A percentile compares a stretch with the other conserved stretches of the same genome.
These are phyloP conservation scores for Porites lobata DNA, from an alignment of 92 coral and sea anemone genomes.

Conservation along the genomic window DNA sequence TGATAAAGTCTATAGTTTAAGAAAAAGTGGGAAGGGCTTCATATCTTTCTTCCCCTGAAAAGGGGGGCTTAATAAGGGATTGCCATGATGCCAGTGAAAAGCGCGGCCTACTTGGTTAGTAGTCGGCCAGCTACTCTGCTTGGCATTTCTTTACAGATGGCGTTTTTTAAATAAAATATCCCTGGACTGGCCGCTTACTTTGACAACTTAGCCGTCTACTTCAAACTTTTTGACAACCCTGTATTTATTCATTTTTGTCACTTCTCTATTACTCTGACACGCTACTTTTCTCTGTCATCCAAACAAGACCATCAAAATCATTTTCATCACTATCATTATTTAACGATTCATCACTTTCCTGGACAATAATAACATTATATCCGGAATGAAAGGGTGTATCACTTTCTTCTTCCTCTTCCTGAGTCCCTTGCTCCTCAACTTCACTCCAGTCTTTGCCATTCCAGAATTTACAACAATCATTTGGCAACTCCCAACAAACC, in stretches of 20 bases:
- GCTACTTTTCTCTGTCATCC: slow-evolving; percentile 48
- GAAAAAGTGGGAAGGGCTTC: no score
- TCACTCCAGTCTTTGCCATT: slow-evolving; percentile 58
- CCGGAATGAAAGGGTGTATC: background rate
- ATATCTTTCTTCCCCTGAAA: no score
- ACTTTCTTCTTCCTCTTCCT: slow-evolving; percentile 14
- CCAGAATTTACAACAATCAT: slow-evolving; percentile 50
- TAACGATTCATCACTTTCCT: slow-evolving; percentile 45
- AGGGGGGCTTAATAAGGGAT: no score
- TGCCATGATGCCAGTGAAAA: no score
- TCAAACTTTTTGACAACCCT: no score
- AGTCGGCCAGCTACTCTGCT: no score
- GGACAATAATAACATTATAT: background rate
- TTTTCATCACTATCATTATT: slow-evolving; percentile 45
- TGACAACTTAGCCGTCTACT: no score
- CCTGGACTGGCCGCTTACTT: no score
- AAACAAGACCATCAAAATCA: slow-evolving; percentile 59
- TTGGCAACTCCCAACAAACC: slow-evolving; percentile 59
- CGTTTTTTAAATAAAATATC: no score
- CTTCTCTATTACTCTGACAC: background rate
- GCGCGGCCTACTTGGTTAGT: no score
- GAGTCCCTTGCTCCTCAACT: slow-evolving; percentile 16
- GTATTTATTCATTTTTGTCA: background rate
- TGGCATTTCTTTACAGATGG: no score
- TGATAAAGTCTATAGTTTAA: no score